Evolutionary conservation across 2,888 invertebrate species (phyloP), one percentile per base, ranked within the genome.

Genomic region (Lepidocyrtinus sp.): DNA sequence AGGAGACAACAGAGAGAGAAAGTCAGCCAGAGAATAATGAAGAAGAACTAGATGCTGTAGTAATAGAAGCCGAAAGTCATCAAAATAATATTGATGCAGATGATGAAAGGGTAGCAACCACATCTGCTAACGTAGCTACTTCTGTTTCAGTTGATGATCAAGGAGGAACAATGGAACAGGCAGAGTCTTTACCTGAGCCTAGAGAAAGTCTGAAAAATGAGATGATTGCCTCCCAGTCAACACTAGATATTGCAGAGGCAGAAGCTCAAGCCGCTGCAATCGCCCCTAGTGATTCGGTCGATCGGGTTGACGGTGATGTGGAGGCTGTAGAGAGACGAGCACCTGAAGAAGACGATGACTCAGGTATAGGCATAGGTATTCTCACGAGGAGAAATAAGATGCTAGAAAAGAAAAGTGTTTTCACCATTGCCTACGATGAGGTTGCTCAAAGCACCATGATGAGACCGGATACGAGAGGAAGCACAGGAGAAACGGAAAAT

Each of bases 371-470:
- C 1, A 85, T 86, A 61, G 81, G 83, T n/a, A 75, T 81, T 2
- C 74, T 75, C 27, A 75, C 77, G 26, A 86, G 87, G 55, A 85
- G 90, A 83, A 91, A 90, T 83, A 90, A 90, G 82, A 88, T 91
- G 75, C 86, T 91, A 80, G 96, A 96, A 87, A 97, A 96, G 90
- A 96, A 96, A 88, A 96, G 96, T 88, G 93, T 97, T 26, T 97
- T 97, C 88, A 96, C 96, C 5, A 97, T 97, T 85, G 96, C 96
- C 0, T 97, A 96, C 88, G 95, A 95, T 87, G 96, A 96, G 87
- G 95, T 96, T 87, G 94, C 95, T 85, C 96, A 95, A 0, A 94
- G 94, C 87, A 94, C 95, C 88, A 75, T 84, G 59, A 90, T 96
- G 73, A 90, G 94, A 87, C 93, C 95, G 19, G 94, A 95, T 84